Conservation (phyloP, 2,888 invertebrate species). For the Eremobia ochroleuca region DNA sequence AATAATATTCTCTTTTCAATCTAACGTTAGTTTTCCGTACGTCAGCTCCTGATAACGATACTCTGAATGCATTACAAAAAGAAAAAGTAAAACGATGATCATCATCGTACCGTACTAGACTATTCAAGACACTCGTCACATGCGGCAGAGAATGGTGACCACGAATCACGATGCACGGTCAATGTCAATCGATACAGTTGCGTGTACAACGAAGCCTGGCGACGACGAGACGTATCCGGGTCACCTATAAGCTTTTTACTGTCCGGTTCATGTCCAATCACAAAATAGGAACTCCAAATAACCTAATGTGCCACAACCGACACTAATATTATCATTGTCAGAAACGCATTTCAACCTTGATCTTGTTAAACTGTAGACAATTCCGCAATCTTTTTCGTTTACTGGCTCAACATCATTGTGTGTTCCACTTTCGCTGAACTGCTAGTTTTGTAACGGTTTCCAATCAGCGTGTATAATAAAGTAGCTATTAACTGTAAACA, state of each 20-base stretch:
- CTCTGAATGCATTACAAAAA: constrained; percentile 48
- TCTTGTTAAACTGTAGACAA: constrained; percentile 39
- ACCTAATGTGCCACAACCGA: constrained; percentile 3
- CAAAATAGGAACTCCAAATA: constrained; percentile 8
- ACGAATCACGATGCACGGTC: constrained; percentile 77
- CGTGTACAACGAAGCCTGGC: constrained; percentile 56
- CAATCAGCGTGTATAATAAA: constrained; percentile 48
- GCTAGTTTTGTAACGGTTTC: constrained; percentile 53
- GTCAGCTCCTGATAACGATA: constrained; percentile 30
- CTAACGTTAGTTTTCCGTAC: constrained; percentile 21
- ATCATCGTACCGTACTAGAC: constrained; percentile 47
- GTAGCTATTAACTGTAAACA: constrained; percentile 50
- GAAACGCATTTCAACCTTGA: constrained; percentile 36
- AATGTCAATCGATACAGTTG: constrained; percentile 78
- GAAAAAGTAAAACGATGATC: constrained; percentile 40
- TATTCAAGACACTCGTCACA: constrained; percentile 70
- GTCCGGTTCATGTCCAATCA: constrained; percentile 24
- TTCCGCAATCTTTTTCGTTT: constrained; percentile 49
- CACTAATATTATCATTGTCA: constrained; percentile 31
- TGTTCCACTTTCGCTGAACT: constrained; percentile 58
- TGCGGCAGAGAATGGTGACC: constrained; percentile 72
- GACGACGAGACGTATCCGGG: constrained; percentile 59
- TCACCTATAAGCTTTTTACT: constrained; percentile 52
- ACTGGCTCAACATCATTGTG: constrained; percentile 41
- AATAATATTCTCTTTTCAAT: constrained; percentile 35